Base-by-base conservation (phyloP, 2,888 invertebrate genomes). In the Strigamia maritima region DNA sequence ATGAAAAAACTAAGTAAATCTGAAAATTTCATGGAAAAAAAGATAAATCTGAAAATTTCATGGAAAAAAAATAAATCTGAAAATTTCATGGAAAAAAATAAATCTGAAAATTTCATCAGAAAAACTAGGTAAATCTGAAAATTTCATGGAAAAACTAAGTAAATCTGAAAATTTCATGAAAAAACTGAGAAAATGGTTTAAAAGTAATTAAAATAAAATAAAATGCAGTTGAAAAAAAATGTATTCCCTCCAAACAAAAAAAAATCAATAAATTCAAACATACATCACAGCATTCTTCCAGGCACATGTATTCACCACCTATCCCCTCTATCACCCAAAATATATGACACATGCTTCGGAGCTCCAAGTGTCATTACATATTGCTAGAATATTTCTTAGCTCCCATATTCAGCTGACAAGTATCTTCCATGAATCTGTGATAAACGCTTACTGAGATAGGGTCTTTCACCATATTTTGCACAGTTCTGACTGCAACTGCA, bases 311-410 rank as follows among this genome's bases (percentile, higher is more conserved):
- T 12, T 19, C 49, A 49, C 49, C 49, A 49, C 60, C 6, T 16
- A 44, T 3, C 16, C 44, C n/a, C 44, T 2, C 12, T 4, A 6
- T 12, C n/a, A 3, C 2, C n/a, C 10, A 44, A 44, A 44, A 44
- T 44, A 44, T 44, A 44, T 16, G 44, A 12, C 60, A 60, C 22
- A 65, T 65, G 60, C 60, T 65, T n/a, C 60, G 22, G 6, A 49
- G 49, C 49, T 49, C 16, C 3, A 24, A 65, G 3, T 22, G 60
- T 3, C 60, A 65, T 65, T 65, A 65, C 60, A 65, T 65, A 65
- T n/a, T 65, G 60, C 22, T 65, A 22, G 24, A 65, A 65, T 65
- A 65, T 65, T 65, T 65, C 60, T 65, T 65, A 49, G 49, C n/a
- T 49, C 49, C 19, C 49, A 49, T 49, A 65, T 65, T 65, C 60